A percentile compares a stretch with the other conserved stretches of the same genome.
Evolutionary conservation across 2,797 vertebrate species (phyloP).

Genomic region (Sphenodon punctatus): DNA sequence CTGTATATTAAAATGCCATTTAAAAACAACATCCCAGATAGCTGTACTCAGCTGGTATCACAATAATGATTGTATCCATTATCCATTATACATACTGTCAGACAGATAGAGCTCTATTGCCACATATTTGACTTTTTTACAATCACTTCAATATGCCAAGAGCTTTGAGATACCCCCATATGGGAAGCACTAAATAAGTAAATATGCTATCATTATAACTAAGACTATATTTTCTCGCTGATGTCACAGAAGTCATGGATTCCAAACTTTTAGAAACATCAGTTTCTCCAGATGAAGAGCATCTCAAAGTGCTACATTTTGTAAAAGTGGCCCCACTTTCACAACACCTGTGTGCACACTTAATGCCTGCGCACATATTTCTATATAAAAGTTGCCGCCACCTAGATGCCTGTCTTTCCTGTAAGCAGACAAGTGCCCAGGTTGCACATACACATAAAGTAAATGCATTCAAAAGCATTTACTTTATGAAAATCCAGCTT

Average conservation of each 20-base stretch:
- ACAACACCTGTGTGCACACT: no score
- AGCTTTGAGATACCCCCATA: not conserved
- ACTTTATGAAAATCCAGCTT: no score
- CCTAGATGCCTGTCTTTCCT: not conserved
- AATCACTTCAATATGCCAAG: fast-evolving
- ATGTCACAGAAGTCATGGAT: not conserved
- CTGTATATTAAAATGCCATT: no score
- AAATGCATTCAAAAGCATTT: fast-evolving
- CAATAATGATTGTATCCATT: not conserved
- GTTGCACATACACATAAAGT: fast-evolving
- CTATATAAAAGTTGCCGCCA: not conserved
- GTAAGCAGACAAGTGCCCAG: not conserved
- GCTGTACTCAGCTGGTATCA: not conserved
- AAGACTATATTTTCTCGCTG: not conserved
- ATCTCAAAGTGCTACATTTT: not conserved
- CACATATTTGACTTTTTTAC: not conserved
- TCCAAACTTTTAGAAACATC: not conserved
- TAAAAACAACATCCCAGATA: no score
- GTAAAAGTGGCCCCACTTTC: not conserved
- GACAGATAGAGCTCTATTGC: not conserved
- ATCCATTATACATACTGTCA: not conserved
- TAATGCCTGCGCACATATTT: not conserved
- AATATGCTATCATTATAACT: not conserved
- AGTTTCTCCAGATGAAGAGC: not conserved
- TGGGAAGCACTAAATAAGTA: not conserved